phyloP scores from a whole-genome alignment of 2,888 invertebrate genomes.

The Drosophila falleni region DNA sequence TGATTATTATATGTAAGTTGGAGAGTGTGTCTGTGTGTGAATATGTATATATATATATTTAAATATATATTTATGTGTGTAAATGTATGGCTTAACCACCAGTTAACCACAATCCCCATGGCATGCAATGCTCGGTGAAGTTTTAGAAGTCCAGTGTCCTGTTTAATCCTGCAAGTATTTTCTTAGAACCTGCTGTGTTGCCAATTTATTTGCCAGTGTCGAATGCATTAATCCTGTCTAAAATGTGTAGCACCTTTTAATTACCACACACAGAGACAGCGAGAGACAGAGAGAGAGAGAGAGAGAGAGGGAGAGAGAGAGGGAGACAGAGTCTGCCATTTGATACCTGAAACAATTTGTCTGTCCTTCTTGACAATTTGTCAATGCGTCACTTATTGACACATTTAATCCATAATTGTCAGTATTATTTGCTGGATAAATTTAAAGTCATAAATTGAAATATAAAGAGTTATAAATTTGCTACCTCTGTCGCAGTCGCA shows the following conservation, averaged over 20 bases:
- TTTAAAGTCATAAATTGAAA: slow-evolving; percentile 74
- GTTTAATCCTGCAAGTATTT: slow-evolving; percentile 7
- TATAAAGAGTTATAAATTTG: slow-evolving; percentile 66
- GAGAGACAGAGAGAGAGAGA: slow-evolving; percentile 1
- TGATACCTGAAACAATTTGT: slow-evolving; percentile 32
- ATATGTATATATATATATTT: not conserved
- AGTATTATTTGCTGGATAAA: slow-evolving; percentile 70
- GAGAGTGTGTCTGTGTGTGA: not conserved
- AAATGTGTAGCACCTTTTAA: slow-evolving; percentile 37
- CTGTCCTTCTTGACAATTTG: slow-evolving; percentile 57
- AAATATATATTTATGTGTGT: not conserved
- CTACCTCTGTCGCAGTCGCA: not conserved
- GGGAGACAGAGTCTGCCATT: slow-evolving; percentile 11
- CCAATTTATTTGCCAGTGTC: slow-evolving; percentile 35
- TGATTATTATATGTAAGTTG: slow-evolving; percentile 37
- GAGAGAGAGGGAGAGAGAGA: not conserved
- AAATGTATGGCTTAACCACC: slow-evolving; percentile 2
- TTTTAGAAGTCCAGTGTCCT: not conserved
- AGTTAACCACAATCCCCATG: slow-evolving; percentile 29
- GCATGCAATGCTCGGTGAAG: not conserved
- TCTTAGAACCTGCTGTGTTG: slow-evolving; percentile 13
- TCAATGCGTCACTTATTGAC: slow-evolving; percentile 71
- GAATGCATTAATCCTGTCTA: slow-evolving; percentile 44
- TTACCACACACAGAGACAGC: slow-evolving; percentile 22
- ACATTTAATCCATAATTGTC: slow-evolving; percentile 79